Evolutionary conservation across 2,888 invertebrate species (phyloP).

Genomic region (Endotricha flammealis): DNA sequence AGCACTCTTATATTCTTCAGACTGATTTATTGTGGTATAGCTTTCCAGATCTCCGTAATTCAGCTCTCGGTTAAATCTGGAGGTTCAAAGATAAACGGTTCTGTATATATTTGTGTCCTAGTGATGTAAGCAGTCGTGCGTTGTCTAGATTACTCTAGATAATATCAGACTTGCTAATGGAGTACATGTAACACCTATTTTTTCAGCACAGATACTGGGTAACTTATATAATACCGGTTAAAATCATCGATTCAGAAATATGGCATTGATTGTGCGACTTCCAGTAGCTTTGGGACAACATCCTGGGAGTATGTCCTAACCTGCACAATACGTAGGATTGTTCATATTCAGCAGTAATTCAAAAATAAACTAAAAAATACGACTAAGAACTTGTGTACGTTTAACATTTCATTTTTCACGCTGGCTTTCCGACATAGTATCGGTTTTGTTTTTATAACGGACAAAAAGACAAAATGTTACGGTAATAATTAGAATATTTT

Average conservation of each 20-base stretch:
- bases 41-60: conserved; percentile 72
- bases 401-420: conserved; percentile 33
- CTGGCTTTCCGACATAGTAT: background rate
- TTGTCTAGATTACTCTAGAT: conserved; percentile 25
- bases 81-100: conserved; percentile 75
- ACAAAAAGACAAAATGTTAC: no score
- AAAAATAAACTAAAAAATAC: conserved; percentile 28
- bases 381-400: conserved; percentile 34
- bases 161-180: conserved; percentile 65
- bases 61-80: conserved; percentile 63
- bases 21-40: conserved; percentile 35
- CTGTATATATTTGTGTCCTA: conserved; percentile 35
- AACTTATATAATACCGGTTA: no score
- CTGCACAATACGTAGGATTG: conserved; percentile 88
- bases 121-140: conserved; percentile 36
- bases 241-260: conserved; percentile 93
- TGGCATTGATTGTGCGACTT: conserved; percentile 77
- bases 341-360: conserved; percentile 79
- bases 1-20: no score
- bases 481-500: no score
- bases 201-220: conserved; percentile 81
- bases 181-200: conserved; percentile 76
- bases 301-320: conserved; percentile 84
- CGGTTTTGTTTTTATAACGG: no score
- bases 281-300: conserved; percentile 75